A percentile compares a stretch with the other conserved stretches of the same genome.
phyloP scores from a whole-genome alignment of 2,113 vertebrate species.

The Hoplias malabaricus region DNA sequence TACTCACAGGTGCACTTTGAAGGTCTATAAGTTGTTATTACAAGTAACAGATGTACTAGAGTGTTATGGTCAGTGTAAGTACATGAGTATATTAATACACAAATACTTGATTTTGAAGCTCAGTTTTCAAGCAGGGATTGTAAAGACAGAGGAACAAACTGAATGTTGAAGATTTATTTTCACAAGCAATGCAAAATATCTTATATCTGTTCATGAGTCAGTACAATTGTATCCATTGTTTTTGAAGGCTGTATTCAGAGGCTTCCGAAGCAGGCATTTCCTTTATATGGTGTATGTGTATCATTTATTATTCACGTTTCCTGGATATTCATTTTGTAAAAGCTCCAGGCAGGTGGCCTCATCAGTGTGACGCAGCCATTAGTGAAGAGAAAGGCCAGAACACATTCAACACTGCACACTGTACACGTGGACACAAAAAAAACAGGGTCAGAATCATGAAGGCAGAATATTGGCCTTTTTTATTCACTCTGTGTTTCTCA shows the following conservation, averaged over 20 bases:
- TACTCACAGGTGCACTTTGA: too few species aligned
- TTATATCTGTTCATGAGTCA: not conserved
- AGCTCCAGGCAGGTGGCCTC: conserved; percentile 7
- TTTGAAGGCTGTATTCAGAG: not conserved
- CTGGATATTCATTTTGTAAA: conserved; percentile 29
- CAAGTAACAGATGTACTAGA: too few species aligned
- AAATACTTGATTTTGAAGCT: too few species aligned
- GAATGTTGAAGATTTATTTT: not conserved
- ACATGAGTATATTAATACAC: too few species aligned
- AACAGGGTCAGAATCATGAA: conserved; percentile 29
- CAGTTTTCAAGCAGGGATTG: too few species aligned
- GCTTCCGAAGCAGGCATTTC: not conserved
- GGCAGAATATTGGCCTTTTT: conserved; percentile 1
- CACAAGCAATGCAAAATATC: too few species aligned
- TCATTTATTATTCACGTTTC: conserved; percentile 22
- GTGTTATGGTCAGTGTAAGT: too few species aligned
- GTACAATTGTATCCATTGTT: not conserved
- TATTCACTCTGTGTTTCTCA: not conserved
- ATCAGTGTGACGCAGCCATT: conserved; percentile 18
- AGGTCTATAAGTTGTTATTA: too few species aligned
- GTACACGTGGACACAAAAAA: not conserved
- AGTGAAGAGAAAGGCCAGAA: not conserved
- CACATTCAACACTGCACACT: not conserved
- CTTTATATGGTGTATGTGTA: conserved; percentile 22
- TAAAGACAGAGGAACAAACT: not conserved